Base-by-base conservation (phyloP, 2,888 invertebrate species). In the Ectemnius cavifrons region DNA sequence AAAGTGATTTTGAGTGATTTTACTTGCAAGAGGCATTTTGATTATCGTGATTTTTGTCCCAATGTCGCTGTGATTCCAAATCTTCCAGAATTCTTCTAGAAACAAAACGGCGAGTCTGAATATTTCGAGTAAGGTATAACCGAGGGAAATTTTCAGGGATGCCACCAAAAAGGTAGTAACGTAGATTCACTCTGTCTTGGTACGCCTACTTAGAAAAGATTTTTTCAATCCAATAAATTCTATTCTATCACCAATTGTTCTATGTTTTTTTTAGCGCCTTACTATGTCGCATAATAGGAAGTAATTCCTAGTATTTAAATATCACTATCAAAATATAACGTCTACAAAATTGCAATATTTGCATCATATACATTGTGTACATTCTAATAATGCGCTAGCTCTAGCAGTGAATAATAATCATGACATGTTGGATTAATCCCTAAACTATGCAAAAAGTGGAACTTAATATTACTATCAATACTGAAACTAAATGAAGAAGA, bases 1-100 rank as follows among this genome's bases (percentile, higher is more conserved):
- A 65, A 65, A 73, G 65, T 63, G 66, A 52, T 58, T 77, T 58
- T 67, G 28, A 60, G 63, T 56, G 37, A 62, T 60, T 79, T 79
- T 79, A 79, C 74, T 77, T 70, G 71, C 68, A 67, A 73, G 61
- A 23, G 64, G 62, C 16, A 71, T 63, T 79, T 80, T 67, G 63
- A 71, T 62, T 73, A 75, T 69, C 68, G 66, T 57, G 66, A 61
- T 58, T 69, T 63, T 73, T 73, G 47, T 78, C 71, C 78, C 75
- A 71, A 63, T 63, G 58, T 49, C 71, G 66, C 58, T 76, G 73
- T 63, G 60, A 61, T 73, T 80, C 80, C 69, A 63, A 71, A 71
- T 80, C 69, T 64, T 81, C 76, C 73, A 75, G 72, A 69, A 78
- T 59, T 75, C 62, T 80, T 79, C 81, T 81, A 80, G 56, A 80